Conservation (phyloP, 2,888 invertebrate genomes). For the Drosophila cognata region DNA sequence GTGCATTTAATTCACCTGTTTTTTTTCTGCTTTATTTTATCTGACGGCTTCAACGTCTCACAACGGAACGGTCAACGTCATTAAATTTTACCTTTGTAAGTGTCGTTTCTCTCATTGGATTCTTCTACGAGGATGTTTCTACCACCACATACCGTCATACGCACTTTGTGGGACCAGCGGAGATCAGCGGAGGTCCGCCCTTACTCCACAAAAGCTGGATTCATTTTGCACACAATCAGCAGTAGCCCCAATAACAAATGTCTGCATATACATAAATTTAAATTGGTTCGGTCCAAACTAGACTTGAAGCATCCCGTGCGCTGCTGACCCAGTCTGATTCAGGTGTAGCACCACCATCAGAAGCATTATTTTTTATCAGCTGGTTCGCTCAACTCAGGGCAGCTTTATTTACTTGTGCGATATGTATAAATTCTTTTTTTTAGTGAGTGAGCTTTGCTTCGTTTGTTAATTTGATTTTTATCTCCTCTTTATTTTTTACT, state of each 20-base stretch:
- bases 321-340: conserved; percentile 13
- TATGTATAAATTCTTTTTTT: conserved; percentile 13
- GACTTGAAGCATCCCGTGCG: conserved; percentile 25
- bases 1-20: conserved; percentile 61
- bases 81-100: conserved; percentile 70
- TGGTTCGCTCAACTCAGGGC: conserved; percentile 46
- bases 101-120: conserved; percentile 59
- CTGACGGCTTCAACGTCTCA: conserved; percentile 10
- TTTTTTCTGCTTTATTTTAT: conserved; percentile 23
- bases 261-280: conserved; percentile 69
- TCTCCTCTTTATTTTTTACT: conserved; percentile 70
- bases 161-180: conserved; percentile 21
- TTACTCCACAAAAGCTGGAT: conserved; percentile 44
- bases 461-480: conserved; percentile 79
- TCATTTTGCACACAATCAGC: conserved; percentile 71
- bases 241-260: conserved; percentile 53
- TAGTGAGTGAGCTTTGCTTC: conserved; percentile 33
- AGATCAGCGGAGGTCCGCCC: conserved; percentile 7
- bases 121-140: conserved; percentile 28
- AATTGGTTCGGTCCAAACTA: conserved; percentile 65
- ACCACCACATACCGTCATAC: conserved; percentile 36
- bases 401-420: conserved; percentile 73
- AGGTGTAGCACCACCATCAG: conserved; percentile 33
- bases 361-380: conserved; percentile 59
- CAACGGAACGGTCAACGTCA: conserved; percentile 55